These are phyloP conservation scores for Agonopterix alstromeriana DNA, from an alignment of 2,888 invertebrate genomes.

Conservation along the genomic window DNA sequence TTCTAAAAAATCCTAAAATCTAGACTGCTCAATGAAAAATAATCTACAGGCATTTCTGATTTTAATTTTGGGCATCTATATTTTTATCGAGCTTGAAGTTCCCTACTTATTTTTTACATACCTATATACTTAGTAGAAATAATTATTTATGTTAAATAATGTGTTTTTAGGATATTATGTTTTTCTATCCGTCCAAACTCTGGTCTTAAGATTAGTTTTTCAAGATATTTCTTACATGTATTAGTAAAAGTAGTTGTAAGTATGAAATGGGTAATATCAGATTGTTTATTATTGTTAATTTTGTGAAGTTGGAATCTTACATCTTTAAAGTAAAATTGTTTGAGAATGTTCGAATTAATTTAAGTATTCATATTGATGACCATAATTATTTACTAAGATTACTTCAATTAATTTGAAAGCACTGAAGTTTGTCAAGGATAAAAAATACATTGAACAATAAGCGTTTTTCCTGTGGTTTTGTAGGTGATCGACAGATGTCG, in stretches of 20 bases:
- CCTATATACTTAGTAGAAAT: not conserved
- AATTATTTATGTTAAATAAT: slow-evolving; percentile 12
- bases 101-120: too few relatives aligned
- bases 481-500: too few relatives aligned
- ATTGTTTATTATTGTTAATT: slow-evolving; percentile 20
- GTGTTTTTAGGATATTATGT: slow-evolving; percentile 16
- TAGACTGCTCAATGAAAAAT: too few relatives aligned
- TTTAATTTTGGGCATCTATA: too few relatives aligned
- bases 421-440: too few relatives aligned
- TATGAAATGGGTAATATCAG: slow-evolving; percentile 16
- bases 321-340: not conserved
- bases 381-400: too few relatives aligned
- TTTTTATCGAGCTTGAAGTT: too few relatives aligned
- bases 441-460: too few relatives aligned
- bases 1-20: slow-evolving; percentile 2
- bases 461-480: too few relatives aligned
- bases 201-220: slow-evolving; percentile 45
- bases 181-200: slow-evolving; percentile 55
- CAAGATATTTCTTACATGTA: slow-evolving; percentile 16
- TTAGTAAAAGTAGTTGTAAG: slow-evolving; percentile 13
- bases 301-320: slow-evolving; percentile 7
- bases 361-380: not conserved
- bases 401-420: too few relatives aligned
- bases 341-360: not conserved
- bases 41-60: too few relatives aligned